Percentiles rank a stretch among this genome's conserved stretches.
phyloP scores from a whole-genome alignment of 2,888 invertebrate genomes.

The Acanthosepion lycidas region DNA sequence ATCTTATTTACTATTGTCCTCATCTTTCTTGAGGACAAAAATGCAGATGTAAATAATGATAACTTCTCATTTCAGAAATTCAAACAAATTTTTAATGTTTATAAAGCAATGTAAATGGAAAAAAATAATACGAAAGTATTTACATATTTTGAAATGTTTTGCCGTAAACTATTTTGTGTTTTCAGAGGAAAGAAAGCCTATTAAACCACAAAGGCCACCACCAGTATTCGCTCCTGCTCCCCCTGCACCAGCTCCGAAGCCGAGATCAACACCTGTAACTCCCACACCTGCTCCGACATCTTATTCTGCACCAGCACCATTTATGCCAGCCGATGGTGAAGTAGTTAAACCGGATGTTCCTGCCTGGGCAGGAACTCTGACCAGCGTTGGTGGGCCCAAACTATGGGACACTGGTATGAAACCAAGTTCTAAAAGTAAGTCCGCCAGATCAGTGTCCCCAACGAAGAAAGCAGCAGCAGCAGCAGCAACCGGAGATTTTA shows the following conservation, averaged over 20 bases:
- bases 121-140: too few relatives aligned
- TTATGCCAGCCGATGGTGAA: conserved; percentile 37
- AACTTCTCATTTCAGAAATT: too few relatives aligned
- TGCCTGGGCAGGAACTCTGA: conserved; percentile 48
- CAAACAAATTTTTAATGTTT: too few relatives aligned
- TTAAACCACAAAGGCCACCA: conserved; percentile 24
- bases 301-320: neutral
- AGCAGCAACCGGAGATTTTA: neutral
- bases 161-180: neutral
- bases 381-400: conserved; percentile 35
- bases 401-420: conserved; percentile 6
- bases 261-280: neutral
- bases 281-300: neutral
- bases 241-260: conserved; percentile 10
- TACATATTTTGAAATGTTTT: too few relatives aligned
- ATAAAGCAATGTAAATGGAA: too few relatives aligned
- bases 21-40: too few relatives aligned
- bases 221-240: conserved; percentile 22
- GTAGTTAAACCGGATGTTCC: conserved; percentile 35
- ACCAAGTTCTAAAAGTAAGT: neutral
- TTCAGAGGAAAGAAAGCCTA: conserved; percentile 34
- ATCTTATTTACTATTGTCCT: too few relatives aligned
- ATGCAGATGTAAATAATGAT: too few relatives aligned
- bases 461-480: conserved; percentile 33
- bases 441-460: conserved; percentile 33